These are phyloP conservation scores for Steinernema scapterisci DNA, from an alignment of 2,888 invertebrate species.

Conservation along the genomic window DNA sequence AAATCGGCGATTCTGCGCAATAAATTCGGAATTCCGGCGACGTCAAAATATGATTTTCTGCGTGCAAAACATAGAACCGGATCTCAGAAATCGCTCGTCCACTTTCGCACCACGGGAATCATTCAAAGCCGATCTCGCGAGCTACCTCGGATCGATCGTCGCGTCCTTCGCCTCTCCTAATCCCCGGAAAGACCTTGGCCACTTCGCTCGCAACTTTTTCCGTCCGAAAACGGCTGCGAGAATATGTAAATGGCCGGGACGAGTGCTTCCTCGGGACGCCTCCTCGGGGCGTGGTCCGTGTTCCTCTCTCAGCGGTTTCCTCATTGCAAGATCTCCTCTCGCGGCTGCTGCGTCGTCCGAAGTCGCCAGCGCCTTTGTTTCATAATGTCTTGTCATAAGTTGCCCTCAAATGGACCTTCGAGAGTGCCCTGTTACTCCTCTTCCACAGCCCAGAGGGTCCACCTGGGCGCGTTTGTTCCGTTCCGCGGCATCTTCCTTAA, in stretches of 20 bases:
- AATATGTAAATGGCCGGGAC: conserved; percentile 21
- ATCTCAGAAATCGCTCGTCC: background rate
- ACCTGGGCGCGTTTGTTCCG: too few relatives aligned
- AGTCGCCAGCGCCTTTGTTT: background rate
- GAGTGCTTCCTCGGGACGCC: conserved; percentile 1
- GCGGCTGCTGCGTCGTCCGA: background rate
- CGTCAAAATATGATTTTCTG: conserved; percentile 1
- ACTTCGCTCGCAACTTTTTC: conserved; percentile 18
- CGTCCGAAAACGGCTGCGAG: conserved; percentile 14
- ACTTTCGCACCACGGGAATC: too few relatives aligned
- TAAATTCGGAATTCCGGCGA: too few relatives aligned
- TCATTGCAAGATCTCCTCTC: background rate
- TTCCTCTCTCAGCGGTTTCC: background rate
- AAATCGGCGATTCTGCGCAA: too few relatives aligned
- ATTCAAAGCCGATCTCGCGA: too few relatives aligned
- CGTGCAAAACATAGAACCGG: conserved; percentile 1
- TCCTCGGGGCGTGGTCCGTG: background rate
- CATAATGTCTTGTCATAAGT: background rate
- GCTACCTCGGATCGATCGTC: background rate
- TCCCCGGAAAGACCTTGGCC: too few relatives aligned
- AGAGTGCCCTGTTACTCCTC: background rate
- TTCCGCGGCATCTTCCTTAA: too few relatives aligned
- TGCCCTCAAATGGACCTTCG: background rate
- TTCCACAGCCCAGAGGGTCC: too few relatives aligned
- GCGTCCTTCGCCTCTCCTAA: background rate